phyloP scores from a whole-genome alignment of 2,113 vertebrate species.

The Carlito syrichta region DNA sequence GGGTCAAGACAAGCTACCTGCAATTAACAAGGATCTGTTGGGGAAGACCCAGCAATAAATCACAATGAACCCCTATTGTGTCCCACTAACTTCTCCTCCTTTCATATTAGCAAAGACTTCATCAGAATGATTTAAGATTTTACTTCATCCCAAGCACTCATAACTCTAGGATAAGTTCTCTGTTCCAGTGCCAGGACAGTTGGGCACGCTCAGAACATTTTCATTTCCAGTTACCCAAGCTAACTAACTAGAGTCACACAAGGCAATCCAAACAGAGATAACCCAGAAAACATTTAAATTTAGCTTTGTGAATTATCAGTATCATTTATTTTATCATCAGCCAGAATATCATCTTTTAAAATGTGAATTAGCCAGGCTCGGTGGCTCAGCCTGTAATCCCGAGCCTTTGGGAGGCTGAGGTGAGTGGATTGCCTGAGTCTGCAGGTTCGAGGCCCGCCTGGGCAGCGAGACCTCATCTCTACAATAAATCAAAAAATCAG shows the following conservation, averaged over 20 bases:
- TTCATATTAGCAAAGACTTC: background rate
- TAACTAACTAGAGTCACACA: background rate
- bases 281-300: background rate
- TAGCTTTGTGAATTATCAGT: background rate
- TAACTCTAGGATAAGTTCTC: background rate
- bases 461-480: no score
- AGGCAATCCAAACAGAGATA: background rate
- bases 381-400: no score
- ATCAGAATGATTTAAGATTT: background rate
- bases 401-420: no score
- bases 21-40: background rate
- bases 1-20: background rate
- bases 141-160: background rate
- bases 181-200: background rate
- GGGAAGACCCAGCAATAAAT: background rate
- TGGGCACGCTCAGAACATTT: background rate
- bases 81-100: background rate
- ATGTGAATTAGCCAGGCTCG: no score
- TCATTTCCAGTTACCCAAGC: background rate
- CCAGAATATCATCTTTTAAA: background rate
- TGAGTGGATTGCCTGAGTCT: no score
- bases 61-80: rapidly evolving
- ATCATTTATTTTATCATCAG: background rate
- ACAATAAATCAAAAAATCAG: no score
- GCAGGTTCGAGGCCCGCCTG: no score